phyloP scores from a whole-genome alignment of 1,140 invertebrate species.

The Coelopa frigida region DNA sequence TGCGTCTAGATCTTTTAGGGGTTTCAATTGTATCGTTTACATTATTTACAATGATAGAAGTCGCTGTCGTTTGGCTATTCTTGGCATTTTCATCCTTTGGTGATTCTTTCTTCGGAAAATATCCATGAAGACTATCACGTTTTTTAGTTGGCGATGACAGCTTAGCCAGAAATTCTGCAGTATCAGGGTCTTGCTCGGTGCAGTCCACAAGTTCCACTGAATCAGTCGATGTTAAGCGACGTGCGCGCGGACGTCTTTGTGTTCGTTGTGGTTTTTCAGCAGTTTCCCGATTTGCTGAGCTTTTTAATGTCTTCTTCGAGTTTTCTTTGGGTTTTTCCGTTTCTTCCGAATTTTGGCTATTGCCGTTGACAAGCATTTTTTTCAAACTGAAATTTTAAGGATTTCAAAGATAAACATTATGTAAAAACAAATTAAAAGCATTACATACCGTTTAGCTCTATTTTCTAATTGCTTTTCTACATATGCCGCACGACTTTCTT shows the following conservation, averaged over 20 bases:
- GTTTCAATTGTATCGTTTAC: too few species aligned
- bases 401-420: not conserved
- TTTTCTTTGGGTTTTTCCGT: conserved; percentile 4
- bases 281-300: not conserved
- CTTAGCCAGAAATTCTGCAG: conserved; percentile 31
- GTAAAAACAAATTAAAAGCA: not conserved
- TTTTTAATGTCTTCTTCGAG: not conserved
- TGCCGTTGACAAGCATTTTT: conserved; percentile 25
- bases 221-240: conserved; percentile 10
- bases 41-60: too few species aligned
- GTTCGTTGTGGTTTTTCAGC: conserved; percentile 6
- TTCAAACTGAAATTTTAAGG: conserved; percentile 24
- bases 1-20: too few species aligned
- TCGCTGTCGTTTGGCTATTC: too few species aligned
- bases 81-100: too few species aligned
- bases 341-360: not conserved
- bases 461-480: conserved; percentile 51
- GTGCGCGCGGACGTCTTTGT: conserved; percentile 14
- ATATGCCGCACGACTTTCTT: conserved; percentile 48
- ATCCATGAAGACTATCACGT: conserved; percentile 51
- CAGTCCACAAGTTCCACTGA: not conserved
- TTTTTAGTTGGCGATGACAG: conserved; percentile 51
- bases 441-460: conserved; percentile 46
- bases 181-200: conserved; percentile 6
- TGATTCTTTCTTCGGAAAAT: conserved; percentile 45